These are phyloP conservation scores for Gallinago jamesoni DNA, from an alignment of 2,113 vertebrate species.

Conservation along the genomic window DNA sequence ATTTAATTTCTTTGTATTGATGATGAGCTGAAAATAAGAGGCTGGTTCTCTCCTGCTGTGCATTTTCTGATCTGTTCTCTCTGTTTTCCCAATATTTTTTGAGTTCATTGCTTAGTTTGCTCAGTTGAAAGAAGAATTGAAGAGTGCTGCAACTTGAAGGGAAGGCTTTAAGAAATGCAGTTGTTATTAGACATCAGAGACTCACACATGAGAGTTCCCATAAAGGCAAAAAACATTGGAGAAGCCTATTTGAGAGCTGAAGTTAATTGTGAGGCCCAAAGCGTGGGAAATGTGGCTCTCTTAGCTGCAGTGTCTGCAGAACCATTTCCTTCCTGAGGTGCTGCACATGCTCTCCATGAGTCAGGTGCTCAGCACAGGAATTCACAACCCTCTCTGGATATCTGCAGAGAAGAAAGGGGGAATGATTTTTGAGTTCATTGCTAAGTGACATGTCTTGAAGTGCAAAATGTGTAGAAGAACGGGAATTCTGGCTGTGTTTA, in stretches of 20 bases:
- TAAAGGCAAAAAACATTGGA: neutral
- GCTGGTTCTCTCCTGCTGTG: neutral
- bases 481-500: neutral
- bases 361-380: neutral
- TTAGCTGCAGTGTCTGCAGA: neutral
- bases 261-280: neutral
- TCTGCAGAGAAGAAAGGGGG: neutral
- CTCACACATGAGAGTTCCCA: neutral
- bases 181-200: neutral
- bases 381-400: neutral
- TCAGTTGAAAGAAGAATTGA: neutral
- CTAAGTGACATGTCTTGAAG: neutral
- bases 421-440: neutral
- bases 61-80: neutral
- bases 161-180: neutral
- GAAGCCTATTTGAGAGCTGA: neutral
- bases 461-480: neutral
- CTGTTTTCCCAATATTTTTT: neutral
- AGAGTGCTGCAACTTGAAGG: neutral
- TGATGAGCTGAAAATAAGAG: neutral
- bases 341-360: rapidly evolving
- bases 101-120: neutral
- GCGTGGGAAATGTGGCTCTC: neutral
- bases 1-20: neutral
- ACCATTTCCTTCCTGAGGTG: neutral